A percentile compares a stretch with the other conserved stretches of the same genome.
Evolutionary conservation across 2,113 vertebrate genomes (phyloP).

Genomic region (Ailuropoda melanoleuca): DNA sequence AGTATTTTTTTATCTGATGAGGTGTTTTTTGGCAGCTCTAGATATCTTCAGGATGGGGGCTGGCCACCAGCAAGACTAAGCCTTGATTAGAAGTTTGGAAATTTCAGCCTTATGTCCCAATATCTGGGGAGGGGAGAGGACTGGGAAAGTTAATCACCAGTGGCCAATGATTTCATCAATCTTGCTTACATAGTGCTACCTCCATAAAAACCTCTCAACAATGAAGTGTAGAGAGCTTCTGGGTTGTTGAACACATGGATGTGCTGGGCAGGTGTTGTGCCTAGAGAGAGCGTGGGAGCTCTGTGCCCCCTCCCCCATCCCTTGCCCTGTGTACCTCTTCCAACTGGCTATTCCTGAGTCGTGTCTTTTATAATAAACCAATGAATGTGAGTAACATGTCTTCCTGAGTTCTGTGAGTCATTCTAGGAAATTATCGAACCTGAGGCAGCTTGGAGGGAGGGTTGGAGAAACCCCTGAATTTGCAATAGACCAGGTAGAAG

Average conservation of each 20-base stretch:
- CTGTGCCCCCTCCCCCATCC: not conserved
- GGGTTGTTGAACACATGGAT: not conserved
- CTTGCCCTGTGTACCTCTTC: not conserved
- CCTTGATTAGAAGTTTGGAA: not conserved
- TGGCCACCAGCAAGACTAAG: not conserved
- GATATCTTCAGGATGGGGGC: not conserved
- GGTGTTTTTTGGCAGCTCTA: not conserved
- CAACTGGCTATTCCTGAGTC: not conserved
- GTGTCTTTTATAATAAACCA: not conserved
- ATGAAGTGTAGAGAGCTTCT: not conserved
- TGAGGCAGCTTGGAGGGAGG: not conserved
- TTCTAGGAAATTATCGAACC: not conserved
- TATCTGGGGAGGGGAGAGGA: not conserved
- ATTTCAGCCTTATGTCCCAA: not conserved
- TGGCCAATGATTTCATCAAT: not conserved
- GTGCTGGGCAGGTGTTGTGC: not conserved
- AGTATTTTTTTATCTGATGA: not conserved
- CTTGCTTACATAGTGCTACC: not conserved
- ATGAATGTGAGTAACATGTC: not conserved
- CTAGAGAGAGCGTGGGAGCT: not conserved
- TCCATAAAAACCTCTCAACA: not conserved
- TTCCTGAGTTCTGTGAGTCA: not conserved
- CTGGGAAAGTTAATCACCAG: not conserved
- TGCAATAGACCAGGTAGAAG: not conserved
- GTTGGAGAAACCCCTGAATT: not conserved